These are phyloP conservation scores for Tromatobia lineatoria DNA, from an alignment of 2,888 invertebrate genomes.

Conservation along the genomic window DNA sequence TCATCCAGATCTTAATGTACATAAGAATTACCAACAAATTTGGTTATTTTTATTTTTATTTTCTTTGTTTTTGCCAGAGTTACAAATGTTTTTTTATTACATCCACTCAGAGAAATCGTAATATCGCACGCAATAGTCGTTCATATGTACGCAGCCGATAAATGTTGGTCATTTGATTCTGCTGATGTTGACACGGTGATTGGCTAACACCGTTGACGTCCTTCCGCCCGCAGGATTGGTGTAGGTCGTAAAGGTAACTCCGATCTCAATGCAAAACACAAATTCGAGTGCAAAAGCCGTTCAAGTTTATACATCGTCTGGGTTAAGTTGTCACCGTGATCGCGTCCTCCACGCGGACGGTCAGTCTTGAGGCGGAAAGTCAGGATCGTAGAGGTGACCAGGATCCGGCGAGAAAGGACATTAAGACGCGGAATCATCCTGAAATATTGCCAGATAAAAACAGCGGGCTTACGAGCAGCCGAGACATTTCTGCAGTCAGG, in stretches of 20 bases:
- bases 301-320: slow-evolving; percentile 29
- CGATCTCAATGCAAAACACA: slow-evolving; percentile 37
- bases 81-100: too few relatives aligned
- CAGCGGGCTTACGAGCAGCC: slow-evolving; percentile 83
- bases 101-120: too few relatives aligned
- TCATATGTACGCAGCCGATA: slow-evolving; percentile 31
- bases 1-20: too few relatives aligned
- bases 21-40: too few relatives aligned
- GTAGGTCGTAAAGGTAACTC: slow-evolving; percentile 57
- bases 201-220: slow-evolving; percentile 18
- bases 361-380: neutral
- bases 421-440: slow-evolving; percentile 83
- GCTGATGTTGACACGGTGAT: slow-evolving; percentile 23
- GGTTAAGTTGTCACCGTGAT: slow-evolving; percentile 81
- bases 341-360: slow-evolving; percentile 21
- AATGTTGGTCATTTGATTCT: slow-evolving; percentile 59
- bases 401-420: slow-evolving; percentile 69
- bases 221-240: slow-evolving; percentile 39
- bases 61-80: too few relatives aligned
- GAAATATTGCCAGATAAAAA: slow-evolving; percentile 84
- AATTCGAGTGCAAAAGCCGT: neutral
- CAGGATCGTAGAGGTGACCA: slow-evolving; percentile 57
- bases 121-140: too few relatives aligned
- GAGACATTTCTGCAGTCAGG: slow-evolving; percentile 79
- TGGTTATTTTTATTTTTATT: too few relatives aligned